These are phyloP conservation scores for Cheilosia grossa DNA, from an alignment of 2,888 invertebrate species.

Conservation along the genomic window DNA sequence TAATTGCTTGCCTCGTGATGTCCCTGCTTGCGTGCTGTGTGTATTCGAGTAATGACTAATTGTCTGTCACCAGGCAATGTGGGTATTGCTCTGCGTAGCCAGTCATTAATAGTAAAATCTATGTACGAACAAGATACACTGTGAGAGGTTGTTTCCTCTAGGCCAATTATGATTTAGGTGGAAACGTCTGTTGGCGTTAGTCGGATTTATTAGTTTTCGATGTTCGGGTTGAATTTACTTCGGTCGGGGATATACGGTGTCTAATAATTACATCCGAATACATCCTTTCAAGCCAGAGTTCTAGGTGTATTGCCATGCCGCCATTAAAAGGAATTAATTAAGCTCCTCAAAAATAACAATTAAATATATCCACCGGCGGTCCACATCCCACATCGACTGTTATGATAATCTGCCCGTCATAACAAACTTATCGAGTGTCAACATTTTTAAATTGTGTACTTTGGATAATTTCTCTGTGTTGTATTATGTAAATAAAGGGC, in stretches of 20 bases:
- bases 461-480: too few relatives aligned
- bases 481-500: too few relatives aligned
- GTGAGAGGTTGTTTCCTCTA: conserved; percentile 11
- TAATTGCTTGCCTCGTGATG: conserved; percentile 16
- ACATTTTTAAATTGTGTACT: too few relatives aligned
- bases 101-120: conserved; percentile 38
- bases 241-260: neutral
- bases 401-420: too few relatives aligned
- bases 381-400: too few relatives aligned
- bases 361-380: too few relatives aligned
- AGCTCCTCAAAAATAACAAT: too few relatives aligned
- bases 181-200: conserved; percentile 15
- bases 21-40: neutral
- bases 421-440: too few relatives aligned
- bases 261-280: too few relatives aligned
- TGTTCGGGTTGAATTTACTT: neutral
- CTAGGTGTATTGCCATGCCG: too few relatives aligned
- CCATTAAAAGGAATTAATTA: too few relatives aligned
- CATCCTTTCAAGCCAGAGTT: too few relatives aligned
- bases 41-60: conserved; percentile 46
- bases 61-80: conserved; percentile 29
- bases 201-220: conserved; percentile 16
- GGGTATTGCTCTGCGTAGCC: conserved; percentile 10
- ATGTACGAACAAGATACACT: conserved; percentile 25
- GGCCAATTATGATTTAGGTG: conserved; percentile 41